These are phyloP conservation scores for Saguinus midas DNA, from an alignment of 2,113 vertebrate species.

Conservation along the genomic window DNA sequence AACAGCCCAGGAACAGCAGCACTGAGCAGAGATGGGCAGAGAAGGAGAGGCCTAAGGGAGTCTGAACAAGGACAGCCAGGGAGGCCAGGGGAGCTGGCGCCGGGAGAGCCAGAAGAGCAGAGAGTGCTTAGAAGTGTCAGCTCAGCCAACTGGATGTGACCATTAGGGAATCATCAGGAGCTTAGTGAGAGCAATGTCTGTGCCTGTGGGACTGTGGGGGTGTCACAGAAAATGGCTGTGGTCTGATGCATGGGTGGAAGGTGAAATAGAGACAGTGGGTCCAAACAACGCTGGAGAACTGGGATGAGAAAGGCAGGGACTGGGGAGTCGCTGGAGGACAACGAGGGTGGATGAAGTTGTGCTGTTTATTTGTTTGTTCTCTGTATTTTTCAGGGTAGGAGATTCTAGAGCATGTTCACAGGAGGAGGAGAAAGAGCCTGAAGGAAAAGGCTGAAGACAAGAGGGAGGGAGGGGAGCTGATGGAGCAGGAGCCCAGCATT, in stretches of 20 bases:
- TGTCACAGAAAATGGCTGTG: background rate
- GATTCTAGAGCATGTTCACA: background rate
- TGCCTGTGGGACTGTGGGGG: background rate
- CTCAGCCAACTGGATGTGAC: background rate
- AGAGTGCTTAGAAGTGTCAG: background rate
- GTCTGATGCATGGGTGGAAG: background rate
- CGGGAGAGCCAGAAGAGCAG: background rate
- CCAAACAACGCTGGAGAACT: background rate
- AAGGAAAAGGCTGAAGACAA: background rate
- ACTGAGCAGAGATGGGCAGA: too few relatives aligned
- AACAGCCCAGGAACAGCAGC: background rate
- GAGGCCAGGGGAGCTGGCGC: fast-evolving
- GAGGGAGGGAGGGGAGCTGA: too few relatives aligned
- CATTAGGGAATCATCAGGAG: background rate
- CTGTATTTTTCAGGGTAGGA: background rate
- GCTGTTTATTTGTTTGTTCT: background rate
- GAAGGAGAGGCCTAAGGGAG: background rate
- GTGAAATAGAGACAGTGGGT: background rate
- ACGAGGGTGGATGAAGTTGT: background rate
- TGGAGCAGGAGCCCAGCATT: background rate
- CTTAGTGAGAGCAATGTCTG: background rate
- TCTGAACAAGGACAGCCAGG: background rate
- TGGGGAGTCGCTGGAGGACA: too few relatives aligned
- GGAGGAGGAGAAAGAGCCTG: background rate
- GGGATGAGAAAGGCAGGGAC: background rate